Conservation (phyloP, 2,888 invertebrate species). For the Sericinus montela region DNA sequence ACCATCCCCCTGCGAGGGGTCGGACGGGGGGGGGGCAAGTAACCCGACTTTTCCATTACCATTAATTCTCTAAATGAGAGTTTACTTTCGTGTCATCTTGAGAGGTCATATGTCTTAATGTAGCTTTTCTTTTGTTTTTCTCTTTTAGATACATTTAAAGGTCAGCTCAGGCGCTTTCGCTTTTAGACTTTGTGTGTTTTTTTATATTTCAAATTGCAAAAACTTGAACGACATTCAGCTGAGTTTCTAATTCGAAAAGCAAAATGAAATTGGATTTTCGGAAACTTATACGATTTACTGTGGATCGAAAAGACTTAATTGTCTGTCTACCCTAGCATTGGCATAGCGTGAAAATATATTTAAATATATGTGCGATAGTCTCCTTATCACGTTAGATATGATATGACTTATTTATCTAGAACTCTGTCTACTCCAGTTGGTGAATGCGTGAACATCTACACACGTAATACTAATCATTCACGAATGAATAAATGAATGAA, state of each 20-base stretch:
- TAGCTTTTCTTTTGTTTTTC: constrained; percentile 34
- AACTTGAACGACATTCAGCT: background rate
- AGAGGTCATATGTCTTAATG: constrained; percentile 45
- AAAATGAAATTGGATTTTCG: background rate
- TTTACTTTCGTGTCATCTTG: constrained; percentile 45
- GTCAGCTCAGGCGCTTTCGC: background rate
- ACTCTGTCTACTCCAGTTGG: too few relatives aligned
- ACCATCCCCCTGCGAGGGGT: constrained; percentile 20
- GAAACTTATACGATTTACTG: too few relatives aligned
- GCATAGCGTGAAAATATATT: too few relatives aligned
- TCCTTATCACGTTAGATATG: too few relatives aligned
- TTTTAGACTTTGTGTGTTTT: too few relatives aligned
- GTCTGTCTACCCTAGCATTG: too few relatives aligned
- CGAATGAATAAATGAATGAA: constrained; percentile 1
- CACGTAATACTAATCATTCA: too few relatives aligned
- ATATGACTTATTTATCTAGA: too few relatives aligned
- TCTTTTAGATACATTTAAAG: constrained; percentile 1
- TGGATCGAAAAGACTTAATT: background rate
- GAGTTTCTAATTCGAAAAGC: background rate
- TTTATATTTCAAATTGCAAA: too few relatives aligned
- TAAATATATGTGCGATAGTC: too few relatives aligned
- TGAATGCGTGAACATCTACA: too few relatives aligned
- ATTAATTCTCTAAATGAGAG: constrained; percentile 49
- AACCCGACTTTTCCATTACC: constrained; percentile 57
- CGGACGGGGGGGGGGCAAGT: constrained; percentile 20